Conservation (phyloP, 2,113 vertebrate species). For the Cyanoramphus novaezelandiae region DNA sequence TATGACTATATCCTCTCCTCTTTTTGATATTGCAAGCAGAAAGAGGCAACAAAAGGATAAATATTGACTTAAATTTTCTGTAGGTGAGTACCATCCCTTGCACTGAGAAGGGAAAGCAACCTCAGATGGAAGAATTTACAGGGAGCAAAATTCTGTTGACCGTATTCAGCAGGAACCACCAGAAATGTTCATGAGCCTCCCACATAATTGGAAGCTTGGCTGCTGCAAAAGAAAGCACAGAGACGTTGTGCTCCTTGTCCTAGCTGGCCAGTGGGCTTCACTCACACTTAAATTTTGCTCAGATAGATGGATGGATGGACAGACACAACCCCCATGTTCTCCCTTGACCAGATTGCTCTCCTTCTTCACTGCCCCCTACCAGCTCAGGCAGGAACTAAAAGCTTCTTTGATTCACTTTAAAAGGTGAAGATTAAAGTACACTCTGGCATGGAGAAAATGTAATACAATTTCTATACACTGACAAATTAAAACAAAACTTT, state of each 20-base stretch:
- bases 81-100: background rate
- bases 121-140: background rate
- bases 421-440: background rate
- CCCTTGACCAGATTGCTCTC: too few species aligned
- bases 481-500: background rate
- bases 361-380: background rate
- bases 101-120: background rate
- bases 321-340: background rate
- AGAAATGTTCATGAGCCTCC: background rate
- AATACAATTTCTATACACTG: conserved; percentile 25
- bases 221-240: background rate
- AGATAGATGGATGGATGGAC: accelerated
- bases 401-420: background rate
- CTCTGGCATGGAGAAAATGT: background rate
- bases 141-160: background rate
- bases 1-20: background rate
- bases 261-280: background rate
- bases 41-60: background rate
- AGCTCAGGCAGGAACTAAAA: background rate
- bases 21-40: background rate
- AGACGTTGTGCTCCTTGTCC: background rate
- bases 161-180: background rate
- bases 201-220: background rate
- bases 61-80: background rate
- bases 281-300: background rate